Conservation (phyloP, 2,888 invertebrate species). For the Macrophya alboannulata region DNA sequence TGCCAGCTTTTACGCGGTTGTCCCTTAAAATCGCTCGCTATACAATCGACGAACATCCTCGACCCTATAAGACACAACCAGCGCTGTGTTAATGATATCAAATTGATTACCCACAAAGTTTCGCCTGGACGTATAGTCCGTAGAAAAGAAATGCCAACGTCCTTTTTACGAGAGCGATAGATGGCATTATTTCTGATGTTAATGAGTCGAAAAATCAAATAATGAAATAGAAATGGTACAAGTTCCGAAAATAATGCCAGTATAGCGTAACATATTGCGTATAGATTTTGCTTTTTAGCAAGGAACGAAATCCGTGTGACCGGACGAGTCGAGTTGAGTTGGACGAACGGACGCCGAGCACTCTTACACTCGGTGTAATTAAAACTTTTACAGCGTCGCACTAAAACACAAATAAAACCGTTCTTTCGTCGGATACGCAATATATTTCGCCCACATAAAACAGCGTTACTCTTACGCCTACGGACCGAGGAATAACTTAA, state of each 20-base stretch:
- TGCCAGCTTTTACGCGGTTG: constrained; percentile 14
- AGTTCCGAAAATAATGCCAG: not conserved
- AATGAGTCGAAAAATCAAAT: not conserved
- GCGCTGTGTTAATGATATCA: constrained; percentile 23
- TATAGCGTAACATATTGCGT: constrained; percentile 10
- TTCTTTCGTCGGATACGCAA: constrained; percentile 47
- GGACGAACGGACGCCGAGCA: constrained; percentile 66
- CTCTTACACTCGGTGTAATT: constrained; percentile 71
- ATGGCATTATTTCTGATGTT: not conserved
- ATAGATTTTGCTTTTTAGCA: constrained; percentile 31
- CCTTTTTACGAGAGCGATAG: not conserved
- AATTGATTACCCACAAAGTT: constrained; percentile 18
- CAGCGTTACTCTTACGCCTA: constrained; percentile 25
- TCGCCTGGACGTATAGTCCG: too few relatives aligned
- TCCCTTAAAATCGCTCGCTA: constrained; percentile 36
- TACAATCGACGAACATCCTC: not conserved
- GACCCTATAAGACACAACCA: not conserved
- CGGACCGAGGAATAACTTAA: not conserved
- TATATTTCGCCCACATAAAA: constrained; percentile 37
- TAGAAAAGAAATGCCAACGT: too few relatives aligned
- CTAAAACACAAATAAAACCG: constrained; percentile 69
- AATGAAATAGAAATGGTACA: not conserved
- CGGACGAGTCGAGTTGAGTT: constrained; percentile 40
- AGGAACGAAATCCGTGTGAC: constrained; percentile 19
- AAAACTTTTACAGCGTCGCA: constrained; percentile 69